Percentiles rank a stretch among this genome's conserved stretches.
phyloP scores from a whole-genome alignment of 2,888 invertebrate genomes.

The Drosophila niveifrons region DNA sequence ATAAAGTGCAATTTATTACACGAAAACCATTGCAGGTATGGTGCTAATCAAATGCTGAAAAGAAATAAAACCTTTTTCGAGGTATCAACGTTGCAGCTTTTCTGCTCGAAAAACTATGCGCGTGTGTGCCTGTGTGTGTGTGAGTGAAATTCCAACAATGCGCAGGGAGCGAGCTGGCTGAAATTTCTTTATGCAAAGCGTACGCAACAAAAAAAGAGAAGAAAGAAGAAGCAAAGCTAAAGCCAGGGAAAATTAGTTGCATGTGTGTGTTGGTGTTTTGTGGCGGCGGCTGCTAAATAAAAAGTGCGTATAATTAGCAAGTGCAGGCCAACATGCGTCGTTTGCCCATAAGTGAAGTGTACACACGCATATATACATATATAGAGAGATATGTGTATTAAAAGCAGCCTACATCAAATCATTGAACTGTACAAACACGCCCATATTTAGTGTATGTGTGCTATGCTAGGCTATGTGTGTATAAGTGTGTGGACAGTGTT shows the following conservation, averaged over 20 bases:
- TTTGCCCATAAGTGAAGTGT: conserved; percentile 3
- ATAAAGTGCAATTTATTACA: conserved; percentile 46
- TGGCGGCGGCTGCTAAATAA: conserved; percentile 36
- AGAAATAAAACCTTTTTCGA: not conserved
- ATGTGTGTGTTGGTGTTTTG: conserved; percentile 28
- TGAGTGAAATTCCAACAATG: conserved; percentile 77
- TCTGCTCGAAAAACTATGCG: conserved; percentile 51
- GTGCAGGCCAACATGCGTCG: conserved; percentile 46
- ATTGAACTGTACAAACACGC: conserved; percentile 77
- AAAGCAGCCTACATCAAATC: conserved; percentile 56
- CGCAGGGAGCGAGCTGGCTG: conserved; percentile 63
- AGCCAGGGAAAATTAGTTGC: conserved; percentile 40
- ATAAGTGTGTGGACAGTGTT: conserved; percentile 48
- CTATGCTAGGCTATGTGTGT: conserved; percentile 33
- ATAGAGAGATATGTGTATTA: conserved; percentile 16
- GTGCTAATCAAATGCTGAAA: conserved; percentile 6
- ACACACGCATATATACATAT: conserved; percentile 18
- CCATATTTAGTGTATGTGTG: conserved; percentile 67
- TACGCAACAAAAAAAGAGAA: conserved; percentile 50
- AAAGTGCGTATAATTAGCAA: conserved; percentile 71
- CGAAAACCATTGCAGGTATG: conserved; percentile 29
- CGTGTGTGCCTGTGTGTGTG: conserved; percentile 45
- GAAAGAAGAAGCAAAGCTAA: conserved; percentile 27
- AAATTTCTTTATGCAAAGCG: conserved; percentile 73
- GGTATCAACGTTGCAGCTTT: conserved; percentile 31